These are phyloP conservation scores for Umimayanthus chanpuru DNA, from an alignment of 92 coral and sea anemone genomes.

Conservation along the genomic window DNA sequence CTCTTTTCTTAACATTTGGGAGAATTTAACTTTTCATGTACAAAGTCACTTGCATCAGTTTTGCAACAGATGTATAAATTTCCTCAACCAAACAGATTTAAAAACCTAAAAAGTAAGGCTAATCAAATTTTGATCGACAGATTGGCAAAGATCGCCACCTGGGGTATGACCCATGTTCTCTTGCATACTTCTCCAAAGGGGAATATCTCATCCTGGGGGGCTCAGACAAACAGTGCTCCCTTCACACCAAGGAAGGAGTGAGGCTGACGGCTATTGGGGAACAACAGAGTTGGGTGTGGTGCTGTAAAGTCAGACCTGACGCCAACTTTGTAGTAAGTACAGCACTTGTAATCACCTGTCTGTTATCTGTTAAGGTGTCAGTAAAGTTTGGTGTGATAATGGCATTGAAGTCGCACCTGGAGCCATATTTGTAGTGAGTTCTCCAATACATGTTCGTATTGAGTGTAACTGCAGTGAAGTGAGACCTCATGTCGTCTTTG, in stretches of 20 bases:
- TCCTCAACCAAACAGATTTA: background rate
- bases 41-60: too few species aligned
- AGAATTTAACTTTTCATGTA: too few species aligned
- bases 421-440: too few species aligned
- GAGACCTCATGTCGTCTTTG: constrained; percentile 92
- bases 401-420: too few species aligned
- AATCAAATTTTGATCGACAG: constrained; percentile 40
- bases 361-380: too few species aligned
- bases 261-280: constrained; percentile 86
- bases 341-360: background rate
- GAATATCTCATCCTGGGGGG: constrained; percentile 94
- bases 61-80: background rate
- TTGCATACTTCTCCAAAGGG: constrained; percentile 92
- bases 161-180: constrained; percentile 94
- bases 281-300: constrained; percentile 98
- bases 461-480: constrained; percentile 44
- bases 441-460: too few species aligned
- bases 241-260: constrained; percentile 96
- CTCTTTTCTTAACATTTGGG: background rate
- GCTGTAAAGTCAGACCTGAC: constrained; percentile 93
- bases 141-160: constrained; percentile 96
- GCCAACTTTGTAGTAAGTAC: constrained; percentile 92
- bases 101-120: background rate
- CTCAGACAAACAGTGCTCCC: constrained; percentile 92
- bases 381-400: too few species aligned